These are phyloP conservation scores for Gorsachius goisagi DNA, from an alignment of 2,113 vertebrate species.

Conservation along the genomic window DNA sequence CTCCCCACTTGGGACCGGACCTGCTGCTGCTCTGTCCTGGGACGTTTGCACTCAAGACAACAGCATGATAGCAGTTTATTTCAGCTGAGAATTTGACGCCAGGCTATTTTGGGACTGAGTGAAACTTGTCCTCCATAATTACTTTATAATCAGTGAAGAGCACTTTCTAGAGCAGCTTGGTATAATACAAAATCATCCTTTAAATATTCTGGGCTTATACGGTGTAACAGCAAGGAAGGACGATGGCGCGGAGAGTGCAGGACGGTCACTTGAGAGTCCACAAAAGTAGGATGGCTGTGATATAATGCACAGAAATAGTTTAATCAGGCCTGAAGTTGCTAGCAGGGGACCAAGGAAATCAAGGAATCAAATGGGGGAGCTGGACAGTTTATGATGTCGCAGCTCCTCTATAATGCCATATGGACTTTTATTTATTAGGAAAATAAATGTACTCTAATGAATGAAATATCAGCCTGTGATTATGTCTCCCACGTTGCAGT, in stretches of 20 bases:
- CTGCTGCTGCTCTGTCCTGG: not conserved
- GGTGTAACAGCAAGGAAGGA: not conserved
- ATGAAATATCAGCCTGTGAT: not conserved
- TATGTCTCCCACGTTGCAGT: not conserved
- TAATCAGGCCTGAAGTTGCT: not conserved
- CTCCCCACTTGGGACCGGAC: not conserved
- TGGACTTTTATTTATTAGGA: not conserved
- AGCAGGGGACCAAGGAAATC: not conserved
- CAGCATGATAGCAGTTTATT: not conserved
- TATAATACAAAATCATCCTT: not conserved
- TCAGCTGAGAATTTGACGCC: not conserved
- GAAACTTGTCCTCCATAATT: constrained; percentile 3
- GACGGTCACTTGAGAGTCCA: not conserved
- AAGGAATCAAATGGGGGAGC: not conserved
- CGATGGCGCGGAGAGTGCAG: not conserved
- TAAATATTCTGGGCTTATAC: not conserved
- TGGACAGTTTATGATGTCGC: not conserved
- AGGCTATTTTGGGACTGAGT: not conserved
- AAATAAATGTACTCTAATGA: not conserved
- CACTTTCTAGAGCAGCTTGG: not conserved
- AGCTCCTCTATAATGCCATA: not conserved
- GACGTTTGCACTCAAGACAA: not conserved
- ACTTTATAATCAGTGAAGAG: not conserved
- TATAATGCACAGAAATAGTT: not conserved
- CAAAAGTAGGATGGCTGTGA: not conserved